Evolutionary conservation across 1,140 invertebrate species (phyloP).

Genomic region (Drosophila navojoa): DNA sequence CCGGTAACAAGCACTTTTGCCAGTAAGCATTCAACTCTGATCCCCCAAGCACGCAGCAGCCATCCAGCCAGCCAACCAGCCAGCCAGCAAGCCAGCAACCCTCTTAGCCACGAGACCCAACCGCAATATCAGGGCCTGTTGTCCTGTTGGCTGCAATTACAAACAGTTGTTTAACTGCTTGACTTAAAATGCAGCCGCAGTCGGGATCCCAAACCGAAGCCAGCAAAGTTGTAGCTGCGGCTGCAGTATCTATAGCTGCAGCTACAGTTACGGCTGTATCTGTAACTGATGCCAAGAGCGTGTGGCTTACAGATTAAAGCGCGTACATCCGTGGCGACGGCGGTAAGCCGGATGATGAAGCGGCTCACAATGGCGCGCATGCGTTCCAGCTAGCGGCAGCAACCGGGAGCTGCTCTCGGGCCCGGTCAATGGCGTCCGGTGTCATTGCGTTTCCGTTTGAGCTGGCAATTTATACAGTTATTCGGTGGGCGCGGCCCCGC

Average conservation of each 20-base stretch:
- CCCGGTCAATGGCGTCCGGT: conserved; percentile 75
- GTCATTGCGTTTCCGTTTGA: conserved; percentile 79
- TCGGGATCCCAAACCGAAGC: conserved; percentile 12
- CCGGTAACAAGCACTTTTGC: conserved; percentile 70
- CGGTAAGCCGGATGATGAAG: conserved; percentile 62
- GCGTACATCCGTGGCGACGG: conserved; percentile 66
- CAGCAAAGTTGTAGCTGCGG: conserved; percentile 19
- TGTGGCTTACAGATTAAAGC: conserved; percentile 78
- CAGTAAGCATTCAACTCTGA: conserved; percentile 64
- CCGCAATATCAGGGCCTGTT: conserved; percentile 32
- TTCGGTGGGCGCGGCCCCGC: conserved; percentile 41
- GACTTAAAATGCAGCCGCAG: conserved; percentile 68
- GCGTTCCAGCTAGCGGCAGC: conserved; percentile 33
- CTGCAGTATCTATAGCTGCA: conserved; percentile 9
- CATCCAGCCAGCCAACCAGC: neutral
- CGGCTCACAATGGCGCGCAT: conserved; percentile 54
- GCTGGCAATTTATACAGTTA: conserved; percentile 80
- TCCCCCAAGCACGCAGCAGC: conserved; percentile 26
- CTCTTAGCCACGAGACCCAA: conserved; percentile 8
- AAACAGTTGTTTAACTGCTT: conserved; percentile 80
- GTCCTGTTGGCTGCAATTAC: conserved; percentile 65
- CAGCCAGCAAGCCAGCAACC: too few species aligned
- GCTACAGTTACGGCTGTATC: conserved; percentile 40
- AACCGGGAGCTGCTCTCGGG: conserved; percentile 1
- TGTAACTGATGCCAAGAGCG: conserved; percentile 63